phyloP scores from a whole-genome alignment of 2,888 invertebrate genomes.

The Clitarchus hookeri region DNA sequence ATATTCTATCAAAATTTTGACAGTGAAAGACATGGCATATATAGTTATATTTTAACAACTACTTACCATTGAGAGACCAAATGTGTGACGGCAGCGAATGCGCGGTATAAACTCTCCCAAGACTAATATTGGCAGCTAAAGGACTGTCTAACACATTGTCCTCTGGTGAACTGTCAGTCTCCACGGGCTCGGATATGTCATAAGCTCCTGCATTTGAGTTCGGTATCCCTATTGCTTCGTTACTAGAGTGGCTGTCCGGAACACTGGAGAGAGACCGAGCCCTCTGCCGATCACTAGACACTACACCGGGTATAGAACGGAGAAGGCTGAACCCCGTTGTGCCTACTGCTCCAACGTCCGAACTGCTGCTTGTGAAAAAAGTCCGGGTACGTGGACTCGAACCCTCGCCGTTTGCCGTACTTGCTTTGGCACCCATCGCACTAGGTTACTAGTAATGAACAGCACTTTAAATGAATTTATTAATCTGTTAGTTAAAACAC shows the following conservation, averaged over 20 bases:
- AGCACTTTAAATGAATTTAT: neutral
- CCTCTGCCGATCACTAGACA: conserved; percentile 78
- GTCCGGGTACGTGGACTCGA: conserved; percentile 75
- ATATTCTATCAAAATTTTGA: no score
- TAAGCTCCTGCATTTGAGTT: conserved; percentile 63
- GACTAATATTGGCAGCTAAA: conserved; percentile 60
- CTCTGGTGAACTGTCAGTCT: conserved; percentile 71
- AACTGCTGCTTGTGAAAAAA: conserved; percentile 75
- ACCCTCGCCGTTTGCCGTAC: conserved; percentile 73
- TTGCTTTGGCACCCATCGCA: conserved; percentile 81
- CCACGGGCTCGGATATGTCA: conserved; percentile 67
- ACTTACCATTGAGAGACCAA: conserved; percentile 88
- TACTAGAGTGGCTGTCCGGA: conserved; percentile 65
- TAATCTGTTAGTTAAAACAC: neutral
- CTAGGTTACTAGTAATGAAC: conserved; percentile 11
- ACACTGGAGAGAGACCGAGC: conserved; percentile 83
- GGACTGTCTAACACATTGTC: conserved; percentile 61
- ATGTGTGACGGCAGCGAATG: conserved; percentile 90
- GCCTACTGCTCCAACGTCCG: conserved; percentile 61
- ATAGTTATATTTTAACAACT: neutral
- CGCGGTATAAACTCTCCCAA: conserved; percentile 82
- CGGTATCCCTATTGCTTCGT: conserved; percentile 66
- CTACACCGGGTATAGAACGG: conserved; percentile 69
- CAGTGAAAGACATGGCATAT: no score
- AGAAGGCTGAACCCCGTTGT: conserved; percentile 65